A percentile compares a stretch with the other conserved stretches of the same genome.
Evolutionary conservation across 2,888 invertebrate genomes (phyloP).

Genomic region (Altica lythri): DNA sequence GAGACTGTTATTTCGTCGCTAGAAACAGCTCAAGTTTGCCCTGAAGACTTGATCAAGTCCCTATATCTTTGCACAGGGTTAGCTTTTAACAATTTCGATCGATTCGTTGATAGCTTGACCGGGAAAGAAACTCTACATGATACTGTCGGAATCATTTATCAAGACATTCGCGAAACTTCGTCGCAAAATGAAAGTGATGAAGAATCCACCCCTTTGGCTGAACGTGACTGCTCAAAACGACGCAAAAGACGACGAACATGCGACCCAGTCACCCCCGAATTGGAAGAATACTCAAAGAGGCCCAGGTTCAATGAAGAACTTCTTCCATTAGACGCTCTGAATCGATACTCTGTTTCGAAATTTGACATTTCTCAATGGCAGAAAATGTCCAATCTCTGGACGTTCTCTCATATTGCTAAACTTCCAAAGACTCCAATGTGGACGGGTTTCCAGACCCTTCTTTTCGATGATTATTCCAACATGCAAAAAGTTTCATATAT

Average conservation of each 20-base stretch:
- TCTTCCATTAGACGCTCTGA: no score
- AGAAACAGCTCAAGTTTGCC: slow-evolving; percentile 23
- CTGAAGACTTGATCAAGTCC: slow-evolving; percentile 37
- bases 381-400: no score
- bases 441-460: no score
- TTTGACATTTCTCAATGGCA: no score
- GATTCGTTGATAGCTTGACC: slow-evolving; percentile 34
- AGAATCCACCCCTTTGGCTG: slow-evolving; percentile 10
- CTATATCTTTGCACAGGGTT: slow-evolving; percentile 30
- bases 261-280: not conserved
- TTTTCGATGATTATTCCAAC: no score
- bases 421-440: no score
- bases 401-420: no score
- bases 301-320: no score
- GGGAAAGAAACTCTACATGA: slow-evolving; percentile 40
- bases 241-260: slow-evolving; percentile 6
- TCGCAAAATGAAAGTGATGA: slow-evolving; percentile 11
- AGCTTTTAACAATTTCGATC: slow-evolving; percentile 40
- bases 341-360: no score
- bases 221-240: slow-evolving; percentile 12
- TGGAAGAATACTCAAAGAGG: no score
- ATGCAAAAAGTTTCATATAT: no score
- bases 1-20: slow-evolving; percentile 23
- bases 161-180: slow-evolving; percentile 26
- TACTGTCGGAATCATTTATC: slow-evolving; percentile 34